Percentiles rank a stretch among this genome's conserved stretches.
Evolutionary conservation across 2,797 vertebrate species (phyloP).

Genomic region (Crossoptilon crossoptilon): DNA sequence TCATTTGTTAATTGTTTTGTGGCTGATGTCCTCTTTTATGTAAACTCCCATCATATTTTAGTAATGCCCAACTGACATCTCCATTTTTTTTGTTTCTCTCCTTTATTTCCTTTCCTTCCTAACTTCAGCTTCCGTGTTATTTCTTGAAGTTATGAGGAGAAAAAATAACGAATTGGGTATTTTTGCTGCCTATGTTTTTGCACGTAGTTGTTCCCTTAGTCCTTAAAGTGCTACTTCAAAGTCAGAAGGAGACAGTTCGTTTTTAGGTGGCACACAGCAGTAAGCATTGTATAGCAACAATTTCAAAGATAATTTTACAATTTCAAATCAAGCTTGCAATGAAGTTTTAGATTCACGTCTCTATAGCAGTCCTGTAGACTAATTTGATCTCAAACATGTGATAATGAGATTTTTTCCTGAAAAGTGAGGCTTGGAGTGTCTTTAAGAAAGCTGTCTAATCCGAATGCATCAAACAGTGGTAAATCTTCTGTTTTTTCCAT

Average conservation of each 20-base stretch:
- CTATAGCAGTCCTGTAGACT: background rate
- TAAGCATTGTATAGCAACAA: background rate
- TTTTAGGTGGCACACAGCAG: background rate
- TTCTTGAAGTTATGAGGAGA: background rate
- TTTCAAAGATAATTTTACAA: accelerated
- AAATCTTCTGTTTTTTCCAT: background rate
- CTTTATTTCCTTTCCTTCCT: background rate
- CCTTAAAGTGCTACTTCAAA: background rate
- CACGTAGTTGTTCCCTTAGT: background rate
- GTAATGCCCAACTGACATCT: background rate
- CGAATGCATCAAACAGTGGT: background rate
- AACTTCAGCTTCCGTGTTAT: background rate
- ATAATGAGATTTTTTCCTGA: background rate
- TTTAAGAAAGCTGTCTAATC: background rate
- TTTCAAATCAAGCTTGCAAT: background rate
- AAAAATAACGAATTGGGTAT: background rate
- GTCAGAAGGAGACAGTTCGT: background rate
- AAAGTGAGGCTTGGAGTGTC: accelerated
- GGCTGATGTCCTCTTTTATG: background rate
- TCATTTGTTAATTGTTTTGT: constrained; percentile 41
- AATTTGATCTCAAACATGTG: background rate
- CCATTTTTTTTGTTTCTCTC: background rate
- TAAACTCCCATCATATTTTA: background rate
- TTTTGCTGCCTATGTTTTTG: background rate
- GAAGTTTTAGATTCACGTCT: background rate